A percentile compares a stretch with the other conserved stretches of the same genome.
phyloP scores from a whole-genome alignment of 2,888 invertebrate genomes.

The Quadroppia sp. region DNA sequence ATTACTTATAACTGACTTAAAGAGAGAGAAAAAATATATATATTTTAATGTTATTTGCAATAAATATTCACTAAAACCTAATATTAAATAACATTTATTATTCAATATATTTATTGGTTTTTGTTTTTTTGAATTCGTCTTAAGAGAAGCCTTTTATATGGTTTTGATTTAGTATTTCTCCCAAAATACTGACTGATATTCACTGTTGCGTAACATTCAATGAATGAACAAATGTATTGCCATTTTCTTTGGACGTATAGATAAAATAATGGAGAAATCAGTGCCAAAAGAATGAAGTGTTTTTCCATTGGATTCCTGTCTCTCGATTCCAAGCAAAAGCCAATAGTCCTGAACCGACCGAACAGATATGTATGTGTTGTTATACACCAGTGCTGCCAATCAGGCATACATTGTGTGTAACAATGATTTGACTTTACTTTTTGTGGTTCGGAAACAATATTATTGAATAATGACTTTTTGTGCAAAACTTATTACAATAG shows the following conservation, averaged over 20 bases:
- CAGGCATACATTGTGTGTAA: not conserved
- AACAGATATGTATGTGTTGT: not conserved
- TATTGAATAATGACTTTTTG: slow-evolving; percentile 6
- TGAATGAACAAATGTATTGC: not conserved
- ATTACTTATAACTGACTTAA: too few species aligned
- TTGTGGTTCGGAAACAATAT: not conserved
- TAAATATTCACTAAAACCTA: too few species aligned
- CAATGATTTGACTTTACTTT: not conserved
- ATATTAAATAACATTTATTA: too few species aligned
- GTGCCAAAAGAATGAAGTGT: not conserved
- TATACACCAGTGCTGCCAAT: too few species aligned
- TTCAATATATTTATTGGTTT: too few species aligned
- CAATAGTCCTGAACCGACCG: not conserved
- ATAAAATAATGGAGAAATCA: too few species aligned
- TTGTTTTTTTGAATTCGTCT: too few species aligned
- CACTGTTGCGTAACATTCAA: slow-evolving; percentile 6
- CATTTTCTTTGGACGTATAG: not conserved
- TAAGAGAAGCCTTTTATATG: too few species aligned
- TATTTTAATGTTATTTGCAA: too few species aligned
- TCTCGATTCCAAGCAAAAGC: not conserved
- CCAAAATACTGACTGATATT: not conserved
- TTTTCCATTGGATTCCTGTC: not conserved
- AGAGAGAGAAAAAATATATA: too few species aligned
- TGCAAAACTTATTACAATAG: not conserved
- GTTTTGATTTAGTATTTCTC: not conserved